Evolutionary conservation across 2,888 invertebrate genomes (phyloP), one percentile per base, ranked within the genome.

Genomic region (Diabrotica balteata): DNA sequence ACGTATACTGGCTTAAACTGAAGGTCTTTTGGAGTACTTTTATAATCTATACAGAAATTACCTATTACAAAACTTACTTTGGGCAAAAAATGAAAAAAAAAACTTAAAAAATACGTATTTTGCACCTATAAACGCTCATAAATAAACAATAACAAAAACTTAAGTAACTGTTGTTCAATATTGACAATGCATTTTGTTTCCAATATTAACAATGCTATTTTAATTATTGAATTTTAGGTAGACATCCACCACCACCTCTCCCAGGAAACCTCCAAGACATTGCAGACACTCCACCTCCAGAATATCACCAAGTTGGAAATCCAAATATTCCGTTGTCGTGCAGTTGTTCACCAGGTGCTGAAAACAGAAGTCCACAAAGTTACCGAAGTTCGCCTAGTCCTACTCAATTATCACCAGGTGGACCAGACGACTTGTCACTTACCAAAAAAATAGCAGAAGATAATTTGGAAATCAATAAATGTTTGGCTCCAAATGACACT

Each of bases 371-470:
- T 71, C 80, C 80, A 1, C 68, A 73, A 7, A 80, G 76, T 63
- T 70, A 69, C 32, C 72, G 74, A 47, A 79, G 77, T 71, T 81
- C 77, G 47, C 79, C 74, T 71, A 81, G 81, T 53, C 81, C 82
- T 0, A 73, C 80, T 45, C 78, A 82, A 52, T 70, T 82, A 8
- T 82, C 83, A 8, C 83, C 84, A 8, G 81, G 81, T 10, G 80
- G 81, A 10, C 84, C 84, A 0, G 80, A 83, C 63, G 84, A 84
- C 70, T 74, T 83, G 7, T 82, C 83, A 1, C 70, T 82, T 53
- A 66, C 78, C 1, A 79, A 81, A 62, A 73, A 62, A 49, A 44
- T 63, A 6, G 55, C 63, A 7, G 63, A 60, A 11, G 68, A 72
- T n/a, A 68, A 59, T 54, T 68, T 68, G n/a, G 70, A 72, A 63